Evolutionary conservation across 2,113 vertebrate species (phyloP).

Genomic region (Pontoporia blainvillei): DNA sequence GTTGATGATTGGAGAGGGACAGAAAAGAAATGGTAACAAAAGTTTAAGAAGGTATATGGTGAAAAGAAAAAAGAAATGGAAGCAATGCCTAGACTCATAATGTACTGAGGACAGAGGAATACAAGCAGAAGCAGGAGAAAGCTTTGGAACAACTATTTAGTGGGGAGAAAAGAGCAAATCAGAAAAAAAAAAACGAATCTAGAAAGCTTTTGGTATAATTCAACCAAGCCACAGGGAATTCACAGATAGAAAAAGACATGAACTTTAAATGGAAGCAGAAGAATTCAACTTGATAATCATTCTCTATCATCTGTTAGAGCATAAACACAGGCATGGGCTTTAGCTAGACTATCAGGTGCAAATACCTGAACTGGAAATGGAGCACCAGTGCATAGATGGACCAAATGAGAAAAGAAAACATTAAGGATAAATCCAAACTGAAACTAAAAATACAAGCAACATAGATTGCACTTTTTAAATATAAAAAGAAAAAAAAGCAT

Average conservation of each 20-base stretch:
- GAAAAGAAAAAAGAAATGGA: neutral
- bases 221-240: neutral
- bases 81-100: neutral
- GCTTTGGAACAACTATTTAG: neutral
- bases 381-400: neutral
- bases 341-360: neutral
- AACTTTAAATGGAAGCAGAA: neutral
- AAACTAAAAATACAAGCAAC: neutral
- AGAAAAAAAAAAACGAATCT: neutral
- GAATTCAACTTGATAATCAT: neutral
- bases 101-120: neutral
- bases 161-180: neutral
- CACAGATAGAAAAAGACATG: neutral
- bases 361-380: neutral
- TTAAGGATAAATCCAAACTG: neutral
- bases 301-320: neutral
- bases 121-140: neutral
- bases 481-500: neutral
- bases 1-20: neutral
- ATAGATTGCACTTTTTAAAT: neutral
- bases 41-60: neutral
- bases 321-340: neutral
- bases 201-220: neutral
- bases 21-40: neutral
- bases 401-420: neutral